Evolutionary conservation across 1,140 invertebrate species (phyloP), one percentile per base, ranked within the genome.

Genomic region (Leguminivora glycinivorella): DNA sequence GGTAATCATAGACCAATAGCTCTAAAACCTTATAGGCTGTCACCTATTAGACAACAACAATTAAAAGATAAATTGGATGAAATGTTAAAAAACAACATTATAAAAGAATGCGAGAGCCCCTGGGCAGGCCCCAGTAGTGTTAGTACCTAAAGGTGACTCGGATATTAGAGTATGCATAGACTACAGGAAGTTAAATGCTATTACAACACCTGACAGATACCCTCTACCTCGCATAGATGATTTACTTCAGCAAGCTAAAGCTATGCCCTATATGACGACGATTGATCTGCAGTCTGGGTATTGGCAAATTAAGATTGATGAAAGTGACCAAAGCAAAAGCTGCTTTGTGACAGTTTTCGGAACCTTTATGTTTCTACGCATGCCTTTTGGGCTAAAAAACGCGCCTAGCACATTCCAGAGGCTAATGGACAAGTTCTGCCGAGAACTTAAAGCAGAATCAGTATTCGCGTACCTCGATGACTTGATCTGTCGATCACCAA

Each of bases 161-260:
- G 63, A 22, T 24, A 40, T 68, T 1, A 40, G 83, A 24, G 70
- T 85, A 24, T 85, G 80, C 72, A 75, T 83, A 5, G 83, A 88
- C 67, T 83, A 83, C 56, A n/a, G 83, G 71, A 91, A 92, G 38
- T 66, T 89, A 9, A 91, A 89, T 70, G 68, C 76, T 2, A 60
- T 83, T 0, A 89, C 86, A 1, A 71, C 71, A 5, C 69, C 75
- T 14, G 83, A 87, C 29, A 43, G 40, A 2, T 94, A n/a, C n/a
- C n/a, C n/a, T n/a, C n/a, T n/a, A n/a, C n/a, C n/a, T n/a, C n/a
- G n/a, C n/a, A n/a, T n/a, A 90, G 78, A 92, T 93, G 0, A 69
- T n/a, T n/a, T 94, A 4, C 93, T 93, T 1, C 75, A 84, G 7
- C 92, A 94, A 4, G 84, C 90, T 26, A 85, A 92, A 12, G 75